A percentile compares a stretch with the other conserved stretches of the same genome.
These are phyloP conservation scores for Stenodera caucasica DNA, from an alignment of 2,888 invertebrate species.

Conservation along the genomic window DNA sequence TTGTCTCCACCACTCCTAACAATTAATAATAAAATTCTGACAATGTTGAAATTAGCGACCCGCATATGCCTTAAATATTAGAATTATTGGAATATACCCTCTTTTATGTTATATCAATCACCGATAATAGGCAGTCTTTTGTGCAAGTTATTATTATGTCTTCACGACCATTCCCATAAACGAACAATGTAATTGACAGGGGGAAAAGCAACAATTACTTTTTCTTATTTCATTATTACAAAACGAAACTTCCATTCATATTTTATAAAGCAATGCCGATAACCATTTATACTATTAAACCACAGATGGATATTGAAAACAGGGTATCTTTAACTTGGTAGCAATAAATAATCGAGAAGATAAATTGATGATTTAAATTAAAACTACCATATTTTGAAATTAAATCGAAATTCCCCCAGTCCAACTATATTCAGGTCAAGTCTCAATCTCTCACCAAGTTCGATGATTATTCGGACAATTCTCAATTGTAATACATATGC, in stretches of 20 bases:
- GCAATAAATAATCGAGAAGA: conserved; percentile 1
- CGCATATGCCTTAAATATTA: conserved; percentile 25
- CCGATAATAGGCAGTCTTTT: conserved; percentile 25
- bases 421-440: no score
- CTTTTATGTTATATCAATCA: conserved; percentile 30
- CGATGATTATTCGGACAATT: no score
- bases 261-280: conserved; percentile 20
- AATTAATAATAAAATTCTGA: conserved; percentile 17
- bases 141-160: conserved; percentile 29
- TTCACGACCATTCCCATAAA: conserved; percentile 26
- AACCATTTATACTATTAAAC: conserved; percentile 18
- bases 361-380: no score
- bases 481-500: no score
- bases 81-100: conserved; percentile 21
- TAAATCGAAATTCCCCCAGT: no score
- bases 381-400: no score
- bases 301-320: background rate
- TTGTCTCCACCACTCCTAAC: no score
- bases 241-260: conserved; percentile 21
- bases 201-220: conserved; percentile 26
- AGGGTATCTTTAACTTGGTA: conserved; percentile 3
- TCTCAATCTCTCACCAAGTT: no score
- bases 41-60: conserved; percentile 28
- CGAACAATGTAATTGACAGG: conserved; percentile 28
- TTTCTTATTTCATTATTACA: conserved; percentile 16